phyloP scores from a whole-genome alignment of 2,888 invertebrate species.

The Eupithecia abbreviata region DNA sequence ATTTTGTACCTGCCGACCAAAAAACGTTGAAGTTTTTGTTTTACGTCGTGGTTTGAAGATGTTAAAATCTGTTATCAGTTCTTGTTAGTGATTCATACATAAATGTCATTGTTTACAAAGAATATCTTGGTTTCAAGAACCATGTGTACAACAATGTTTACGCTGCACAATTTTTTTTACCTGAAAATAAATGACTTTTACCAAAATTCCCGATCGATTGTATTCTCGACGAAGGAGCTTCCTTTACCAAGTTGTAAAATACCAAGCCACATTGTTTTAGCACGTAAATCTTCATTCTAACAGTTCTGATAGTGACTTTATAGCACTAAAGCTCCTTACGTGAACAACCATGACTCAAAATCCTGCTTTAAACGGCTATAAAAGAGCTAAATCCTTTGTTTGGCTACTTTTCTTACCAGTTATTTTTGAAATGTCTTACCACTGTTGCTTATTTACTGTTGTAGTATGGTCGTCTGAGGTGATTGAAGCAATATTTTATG shows the following conservation, averaged over 20 bases:
- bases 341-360: constrained; percentile 39
- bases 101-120: background rate
- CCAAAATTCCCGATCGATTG: background rate
- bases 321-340: constrained; percentile 32
- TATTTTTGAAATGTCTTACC: constrained; percentile 8
- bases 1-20: too few relatives aligned
- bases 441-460: background rate
- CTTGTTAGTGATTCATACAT: too few relatives aligned
- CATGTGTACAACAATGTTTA: background rate
- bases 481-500: background rate
- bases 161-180: too few relatives aligned
- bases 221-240: background rate
- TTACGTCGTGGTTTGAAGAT: too few relatives aligned
- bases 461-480: background rate
- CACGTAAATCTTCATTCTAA: constrained; percentile 29
- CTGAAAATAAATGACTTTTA: background rate
- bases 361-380: constrained; percentile 40
- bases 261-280: constrained; percentile 22
- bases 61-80: too few relatives aligned
- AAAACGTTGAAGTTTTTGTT: too few relatives aligned
- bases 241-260: constrained; percentile 13
- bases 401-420: constrained; percentile 17
- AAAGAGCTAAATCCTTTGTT: constrained; percentile 47
- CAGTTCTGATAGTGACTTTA: constrained; percentile 34
- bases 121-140: background rate